Evolutionary conservation across 2,113 vertebrate genomes (phyloP), one percentile per base, ranked within the genome.

Genomic region (Hemibagrus wyckioides): DNA sequence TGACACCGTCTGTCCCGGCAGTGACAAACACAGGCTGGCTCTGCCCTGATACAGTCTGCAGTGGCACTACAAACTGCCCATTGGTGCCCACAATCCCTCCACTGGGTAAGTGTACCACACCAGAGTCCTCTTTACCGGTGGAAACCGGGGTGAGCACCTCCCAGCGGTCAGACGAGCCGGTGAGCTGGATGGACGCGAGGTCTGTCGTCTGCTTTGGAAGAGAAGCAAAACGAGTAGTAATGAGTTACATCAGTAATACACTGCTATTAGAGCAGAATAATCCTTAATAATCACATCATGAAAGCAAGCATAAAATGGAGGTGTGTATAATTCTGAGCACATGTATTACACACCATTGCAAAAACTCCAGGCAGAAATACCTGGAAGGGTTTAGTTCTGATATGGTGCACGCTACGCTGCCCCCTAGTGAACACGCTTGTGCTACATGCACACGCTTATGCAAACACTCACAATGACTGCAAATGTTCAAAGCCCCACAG

Each of bases 11-110:
- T 91, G 96, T 97, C 91, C 97, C 96, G 87, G 97, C 96, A 89
- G 97, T 97, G 93, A 99, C 98, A 94, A 98, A 99, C 92, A 99
- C 97, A 92, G 98, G 97, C 90, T 99, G 98, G 94, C 95, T 99
- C 94, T 97, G 96, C 23, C 89, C 89, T 23, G 85, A 17, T 94
- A 99, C 95, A 96, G 96, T 97, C 93, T 99, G 97, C 89, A 99
- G 95, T 80, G 97, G 98, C 95, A 99, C 96, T 92, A 99, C 96
- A 90, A 99, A 99, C 93, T 99, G 98, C 91, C 97, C 98, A 88
- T 97, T 99, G 87, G 98, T 97, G 88, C 98, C 96, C 92, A 98
- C 96, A 77, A 97, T 96, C 92, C 97, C 96, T 86, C 97, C 95
- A 92, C 96, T 96, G 93, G 96, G 96, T 94, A 99, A 97, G 94